Evolutionary conservation across 2,113 vertebrate species (phyloP).

Genomic region (Boulengeromyrus knoepffleri): DNA sequence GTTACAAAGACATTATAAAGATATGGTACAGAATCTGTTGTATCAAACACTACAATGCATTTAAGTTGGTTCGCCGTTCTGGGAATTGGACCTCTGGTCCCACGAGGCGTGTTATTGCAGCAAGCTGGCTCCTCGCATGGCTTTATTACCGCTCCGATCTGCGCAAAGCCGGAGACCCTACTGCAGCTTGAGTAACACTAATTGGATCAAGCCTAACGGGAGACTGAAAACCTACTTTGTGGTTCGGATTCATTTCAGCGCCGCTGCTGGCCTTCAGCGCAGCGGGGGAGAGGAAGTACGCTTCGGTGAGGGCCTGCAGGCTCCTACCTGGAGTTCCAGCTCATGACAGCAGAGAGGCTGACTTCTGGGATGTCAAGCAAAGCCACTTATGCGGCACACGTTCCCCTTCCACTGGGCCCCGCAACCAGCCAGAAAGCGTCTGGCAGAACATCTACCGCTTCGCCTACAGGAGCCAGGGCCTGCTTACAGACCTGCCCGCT

Average conservation of each 20-base stretch:
- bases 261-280: neutral
- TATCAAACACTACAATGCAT: neutral
- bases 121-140: neutral
- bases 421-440: neutral
- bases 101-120: neutral
- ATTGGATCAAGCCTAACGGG: constrained; percentile 32
- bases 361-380: neutral
- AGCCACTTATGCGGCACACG: neutral
- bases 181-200: constrained; percentile 20
- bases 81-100: neutral
- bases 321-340: neutral
- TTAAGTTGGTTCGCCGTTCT: neutral
- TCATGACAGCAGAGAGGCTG: neutral
- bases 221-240: constrained; percentile 25
- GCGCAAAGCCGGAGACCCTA: neutral
- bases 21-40: neutral
- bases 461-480: neutral
- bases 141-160: constrained; percentile 9
- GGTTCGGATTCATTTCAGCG: constrained; percentile 21
- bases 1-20: neutral
- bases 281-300: neutral
- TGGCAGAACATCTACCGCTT: neutral
- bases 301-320: neutral
- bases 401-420: neutral
- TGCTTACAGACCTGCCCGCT: neutral